phyloP scores from a whole-genome alignment of 2,797 vertebrate species.

The Alca torda region DNA sequence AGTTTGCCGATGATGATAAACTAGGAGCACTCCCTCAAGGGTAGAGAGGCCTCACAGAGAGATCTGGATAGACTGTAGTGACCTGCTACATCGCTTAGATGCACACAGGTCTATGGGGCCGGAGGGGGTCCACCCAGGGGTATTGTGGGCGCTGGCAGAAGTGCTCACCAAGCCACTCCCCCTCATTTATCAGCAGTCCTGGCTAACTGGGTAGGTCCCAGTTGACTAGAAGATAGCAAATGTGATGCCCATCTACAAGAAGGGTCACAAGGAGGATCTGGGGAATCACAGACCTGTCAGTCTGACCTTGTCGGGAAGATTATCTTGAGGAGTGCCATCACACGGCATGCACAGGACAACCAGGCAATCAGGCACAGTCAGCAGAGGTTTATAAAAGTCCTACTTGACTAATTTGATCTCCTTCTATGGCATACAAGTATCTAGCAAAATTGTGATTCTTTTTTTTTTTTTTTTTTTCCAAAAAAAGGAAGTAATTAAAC shows the following conservation, averaged over 20 bases:
- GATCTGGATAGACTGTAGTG: background rate
- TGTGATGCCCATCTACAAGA: background rate
- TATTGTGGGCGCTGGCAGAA: background rate
- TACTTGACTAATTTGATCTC: background rate
- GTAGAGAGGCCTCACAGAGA: background rate
- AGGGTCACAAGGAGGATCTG: background rate
- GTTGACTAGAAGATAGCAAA: background rate
- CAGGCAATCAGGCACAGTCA: background rate
- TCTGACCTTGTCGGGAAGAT: background rate
- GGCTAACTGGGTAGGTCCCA: background rate
- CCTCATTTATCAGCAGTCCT: background rate
- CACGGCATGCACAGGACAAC: background rate
- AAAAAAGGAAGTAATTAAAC: background rate
- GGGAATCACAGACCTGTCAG: background rate
- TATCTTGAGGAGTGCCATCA: background rate
- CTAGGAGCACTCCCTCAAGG: background rate
- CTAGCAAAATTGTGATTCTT: background rate
- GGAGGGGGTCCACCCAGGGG: background rate
- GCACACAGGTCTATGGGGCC: too few species aligned
- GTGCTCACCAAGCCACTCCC: background rate
- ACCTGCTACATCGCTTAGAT: background rate
- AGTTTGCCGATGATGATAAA: background rate
- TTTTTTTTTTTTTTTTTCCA: too few species aligned
- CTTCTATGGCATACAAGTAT: background rate
- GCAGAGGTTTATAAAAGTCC: background rate